Percentiles rank a stretch among this genome's conserved stretches.
Evolutionary conservation across 1,140 invertebrate genomes (phyloP).

Genomic region (Psix sp.): DNA sequence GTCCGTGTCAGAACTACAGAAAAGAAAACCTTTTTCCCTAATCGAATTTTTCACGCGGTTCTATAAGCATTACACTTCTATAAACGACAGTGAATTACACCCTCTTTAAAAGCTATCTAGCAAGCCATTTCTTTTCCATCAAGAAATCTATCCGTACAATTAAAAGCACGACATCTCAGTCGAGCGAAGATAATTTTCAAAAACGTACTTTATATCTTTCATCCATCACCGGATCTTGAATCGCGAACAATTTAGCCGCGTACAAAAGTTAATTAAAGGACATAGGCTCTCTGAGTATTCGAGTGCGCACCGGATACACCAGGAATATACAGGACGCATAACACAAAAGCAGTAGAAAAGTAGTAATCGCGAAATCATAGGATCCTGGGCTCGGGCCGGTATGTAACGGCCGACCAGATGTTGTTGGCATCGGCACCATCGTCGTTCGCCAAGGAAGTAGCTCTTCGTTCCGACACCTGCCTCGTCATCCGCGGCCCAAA

Average conservation of each 20-base stretch:
- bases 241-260: constrained; percentile 24
- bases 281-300: constrained; percentile 31
- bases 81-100: no score
- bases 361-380: constrained; percentile 69
- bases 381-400: constrained; percentile 57
- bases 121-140: constrained; percentile 9
- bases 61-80: no score
- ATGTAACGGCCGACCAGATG: constrained; percentile 71
- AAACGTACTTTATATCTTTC: neutral
- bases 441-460: constrained; percentile 66
- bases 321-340: constrained; percentile 43
- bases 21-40: no score
- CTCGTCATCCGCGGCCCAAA: constrained; percentile 65
- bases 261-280: constrained; percentile 41
- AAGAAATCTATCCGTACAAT: constrained; percentile 23
- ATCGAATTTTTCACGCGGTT: neutral
- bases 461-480: constrained; percentile 67
- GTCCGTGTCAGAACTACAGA: no score
- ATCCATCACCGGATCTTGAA: constrained; percentile 25
- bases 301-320: constrained; percentile 42
- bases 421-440: constrained; percentile 52
- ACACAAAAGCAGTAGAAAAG: constrained; percentile 58
- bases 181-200: neutral
- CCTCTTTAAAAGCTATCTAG: constrained; percentile 6
- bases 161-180: constrained; percentile 13